Conservation (phyloP, 1,140 invertebrate species). For the Drosophila lacteicornis region DNA sequence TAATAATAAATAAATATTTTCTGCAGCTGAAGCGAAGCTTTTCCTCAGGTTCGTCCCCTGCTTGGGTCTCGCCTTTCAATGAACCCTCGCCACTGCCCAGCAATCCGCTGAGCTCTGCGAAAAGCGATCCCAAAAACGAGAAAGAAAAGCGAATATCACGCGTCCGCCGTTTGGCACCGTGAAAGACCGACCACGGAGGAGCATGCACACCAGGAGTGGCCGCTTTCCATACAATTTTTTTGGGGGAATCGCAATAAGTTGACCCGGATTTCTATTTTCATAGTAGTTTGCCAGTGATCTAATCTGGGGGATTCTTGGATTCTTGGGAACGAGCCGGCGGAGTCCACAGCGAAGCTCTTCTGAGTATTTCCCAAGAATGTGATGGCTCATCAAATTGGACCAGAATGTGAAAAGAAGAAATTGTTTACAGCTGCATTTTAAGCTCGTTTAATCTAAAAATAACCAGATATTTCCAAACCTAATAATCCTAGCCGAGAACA, state of each 20-base stretch:
- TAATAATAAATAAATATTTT: constrained; percentile 19
- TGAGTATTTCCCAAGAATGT: constrained; percentile 7
- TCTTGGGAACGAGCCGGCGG: not conserved
- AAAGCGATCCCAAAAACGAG: constrained; percentile 46
- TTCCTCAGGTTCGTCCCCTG: constrained; percentile 12
- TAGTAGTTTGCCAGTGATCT: not conserved
- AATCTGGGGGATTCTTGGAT: not conserved
- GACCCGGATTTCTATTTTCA: constrained; percentile 1
- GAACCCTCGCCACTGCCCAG: constrained; percentile 35
- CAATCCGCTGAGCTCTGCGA: constrained; percentile 56
- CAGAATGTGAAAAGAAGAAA: not conserved
- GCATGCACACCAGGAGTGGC: constrained; percentile 36
- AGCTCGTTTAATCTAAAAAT: constrained; percentile 2
- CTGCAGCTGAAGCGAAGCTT: constrained; percentile 17
- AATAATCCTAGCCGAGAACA: not conserved
- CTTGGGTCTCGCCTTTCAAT: constrained; percentile 65
- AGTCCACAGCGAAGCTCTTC: not conserved
- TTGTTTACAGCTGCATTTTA: constrained; percentile 16
- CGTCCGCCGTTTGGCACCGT: constrained; percentile 28
- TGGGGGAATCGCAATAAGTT: constrained; percentile 12
- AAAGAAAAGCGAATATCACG: constrained; percentile 52
- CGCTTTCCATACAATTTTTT: not conserved
- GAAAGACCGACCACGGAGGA: constrained; percentile 3
- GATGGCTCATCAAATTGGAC: constrained; percentile 7
- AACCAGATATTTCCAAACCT: not conserved